Base-by-base conservation (phyloP, 2,888 invertebrate genomes). In the Alentia gelatinosa region DNA sequence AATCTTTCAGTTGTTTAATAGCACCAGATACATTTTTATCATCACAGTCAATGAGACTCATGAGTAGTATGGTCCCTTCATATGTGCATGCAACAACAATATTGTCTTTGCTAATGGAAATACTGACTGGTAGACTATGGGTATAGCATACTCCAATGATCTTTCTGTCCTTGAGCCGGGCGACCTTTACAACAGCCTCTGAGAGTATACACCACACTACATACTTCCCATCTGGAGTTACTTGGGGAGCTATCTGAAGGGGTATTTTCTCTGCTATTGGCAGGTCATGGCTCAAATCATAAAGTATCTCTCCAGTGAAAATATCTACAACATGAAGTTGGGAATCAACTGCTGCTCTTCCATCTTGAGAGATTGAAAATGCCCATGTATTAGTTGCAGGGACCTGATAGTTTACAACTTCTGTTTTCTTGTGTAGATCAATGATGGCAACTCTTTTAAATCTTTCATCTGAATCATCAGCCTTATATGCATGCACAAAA, bases 31-130 rank as follows among this genome's bases (percentile, higher is more conserved):
- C 12, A n/a, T 79, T n/a, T 0, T 19, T 35, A 1, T 79, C 79
- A 79, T 35, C 19, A 35, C 19, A 1, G 30, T 86, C 86, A 5
- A 86, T 50, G 30, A 86, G n/a, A 47, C 47, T 86, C 4, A 94
- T 90, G 90, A 94, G 89, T 93, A 94, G 93, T 50, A 94, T 92
- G 35, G 94, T 90, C 12, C 94, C 94, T 91, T 94, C 94, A 75
- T 94, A 94, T 91, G 93, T 93, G 19, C 94, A 94, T 83, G 94
- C 92, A 40, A 93, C 39, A 35, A 94, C 90, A 33, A 93, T 89
- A 1, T 92, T 91, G 15, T 93, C 79, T 0, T 92, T 75, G n/a
- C 93, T 93, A n/a, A 94, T 91, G 7, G 90, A 89, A 0, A 94
- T 79, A 56, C 91, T 92, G 90, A 94, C 92, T 0, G 93, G 93